Conservation (phyloP, 2,113 vertebrate genomes). For the Oreochromis spilurus region DNA sequence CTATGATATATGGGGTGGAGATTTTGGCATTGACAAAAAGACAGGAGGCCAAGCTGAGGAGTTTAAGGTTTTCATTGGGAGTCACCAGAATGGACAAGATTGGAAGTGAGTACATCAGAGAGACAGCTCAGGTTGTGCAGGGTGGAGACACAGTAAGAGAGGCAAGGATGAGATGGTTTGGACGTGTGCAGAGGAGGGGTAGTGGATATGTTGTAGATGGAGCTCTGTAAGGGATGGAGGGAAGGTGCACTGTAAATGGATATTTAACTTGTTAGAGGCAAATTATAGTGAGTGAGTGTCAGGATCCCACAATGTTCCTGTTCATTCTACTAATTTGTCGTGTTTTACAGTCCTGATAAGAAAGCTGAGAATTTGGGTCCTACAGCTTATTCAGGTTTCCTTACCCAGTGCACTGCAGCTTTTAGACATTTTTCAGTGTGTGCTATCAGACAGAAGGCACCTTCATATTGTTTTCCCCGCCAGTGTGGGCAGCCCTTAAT, state of each 20-base stretch:
- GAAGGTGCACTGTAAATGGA: accelerated
- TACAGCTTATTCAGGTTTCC: not conserved
- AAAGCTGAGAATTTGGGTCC: not conserved
- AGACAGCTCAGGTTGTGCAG: not conserved
- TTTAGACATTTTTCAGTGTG: not conserved
- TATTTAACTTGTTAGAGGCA: not conserved
- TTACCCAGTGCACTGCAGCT: not conserved
- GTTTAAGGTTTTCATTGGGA: not conserved
- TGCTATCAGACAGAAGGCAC: not conserved
- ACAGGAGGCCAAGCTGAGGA: not conserved
- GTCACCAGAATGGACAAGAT: not conserved
- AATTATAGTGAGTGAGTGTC: not conserved
- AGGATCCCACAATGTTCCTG: not conserved
- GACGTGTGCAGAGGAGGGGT: not conserved
- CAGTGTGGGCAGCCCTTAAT: not conserved
- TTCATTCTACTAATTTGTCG: not conserved
- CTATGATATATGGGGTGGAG: not conserved
- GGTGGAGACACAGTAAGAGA: not conserved
- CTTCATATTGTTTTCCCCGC: not conserved
- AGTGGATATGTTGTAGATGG: not conserved
- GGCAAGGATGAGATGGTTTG: not conserved
- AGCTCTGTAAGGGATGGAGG: not conserved
- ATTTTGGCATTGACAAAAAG: not conserved
- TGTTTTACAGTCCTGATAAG: not conserved
- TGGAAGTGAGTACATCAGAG: not conserved